Evolutionary conservation across 2,888 invertebrate genomes (phyloP).

Genomic region (Ennomos fuscantarius): DNA sequence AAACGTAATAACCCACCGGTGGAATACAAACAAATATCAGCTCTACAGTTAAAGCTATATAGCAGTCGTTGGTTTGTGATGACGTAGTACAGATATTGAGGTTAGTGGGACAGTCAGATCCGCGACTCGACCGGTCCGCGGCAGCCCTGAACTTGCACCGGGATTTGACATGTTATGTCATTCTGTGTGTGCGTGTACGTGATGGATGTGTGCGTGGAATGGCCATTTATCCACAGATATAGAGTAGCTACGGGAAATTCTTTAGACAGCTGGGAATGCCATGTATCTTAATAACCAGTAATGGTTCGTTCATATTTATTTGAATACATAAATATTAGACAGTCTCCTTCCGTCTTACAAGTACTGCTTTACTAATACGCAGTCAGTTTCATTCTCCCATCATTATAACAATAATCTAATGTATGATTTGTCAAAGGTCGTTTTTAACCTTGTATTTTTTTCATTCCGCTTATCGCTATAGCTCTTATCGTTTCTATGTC

Average conservation of each 20-base stretch:
- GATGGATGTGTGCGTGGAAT: slow-evolving; percentile 29
- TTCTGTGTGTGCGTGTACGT: slow-evolving; percentile 36
- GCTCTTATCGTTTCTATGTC: too few relatives aligned
- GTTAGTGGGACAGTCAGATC: slow-evolving; percentile 62
- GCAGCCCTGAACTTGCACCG: slow-evolving; percentile 76
- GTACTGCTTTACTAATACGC: too few relatives aligned
- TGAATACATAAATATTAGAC: not conserved
- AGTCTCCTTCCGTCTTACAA: too few relatives aligned
- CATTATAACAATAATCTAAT: too few relatives aligned
- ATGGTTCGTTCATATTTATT: not conserved
- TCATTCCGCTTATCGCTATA: too few relatives aligned
- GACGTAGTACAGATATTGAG: slow-evolving; percentile 32
- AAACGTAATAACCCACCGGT: slow-evolving; percentile 15
- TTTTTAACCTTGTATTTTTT: too few relatives aligned
- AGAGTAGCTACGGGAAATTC: slow-evolving; percentile 20
- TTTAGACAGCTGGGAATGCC: slow-evolving; percentile 20
- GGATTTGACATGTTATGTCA: slow-evolving; percentile 55
- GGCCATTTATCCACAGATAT: slow-evolving; percentile 9
- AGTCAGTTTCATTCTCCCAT: too few relatives aligned
- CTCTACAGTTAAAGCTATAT: slow-evolving; percentile 6
- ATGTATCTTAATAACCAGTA: not conserved
- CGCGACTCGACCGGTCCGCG: slow-evolving; percentile 58
- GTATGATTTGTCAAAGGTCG: too few relatives aligned
- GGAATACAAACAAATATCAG: slow-evolving; percentile 11
- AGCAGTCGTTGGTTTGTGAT: slow-evolving; percentile 12